Conservation (phyloP, 2,888 invertebrate species). For the Cheilosia pagana region DNA sequence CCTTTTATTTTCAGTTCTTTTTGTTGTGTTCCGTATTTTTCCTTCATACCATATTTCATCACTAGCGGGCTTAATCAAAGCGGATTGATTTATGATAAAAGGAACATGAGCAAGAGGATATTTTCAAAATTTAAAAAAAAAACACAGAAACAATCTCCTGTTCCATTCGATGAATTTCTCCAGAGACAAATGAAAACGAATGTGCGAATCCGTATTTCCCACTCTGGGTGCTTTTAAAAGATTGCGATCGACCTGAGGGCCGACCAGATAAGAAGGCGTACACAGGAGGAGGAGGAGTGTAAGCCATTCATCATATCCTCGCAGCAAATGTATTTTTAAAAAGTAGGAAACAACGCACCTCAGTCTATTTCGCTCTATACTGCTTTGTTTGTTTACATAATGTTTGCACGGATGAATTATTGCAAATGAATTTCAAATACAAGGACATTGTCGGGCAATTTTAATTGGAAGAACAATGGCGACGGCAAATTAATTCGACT, state of each 20-base stretch:
- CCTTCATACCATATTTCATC: conserved; percentile 19
- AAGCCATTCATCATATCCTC: neutral
- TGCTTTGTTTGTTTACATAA: neutral
- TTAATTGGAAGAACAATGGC: conserved; percentile 7
- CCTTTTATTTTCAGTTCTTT: neutral
- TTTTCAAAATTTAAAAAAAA: neutral
- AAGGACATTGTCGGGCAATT: conserved; percentile 27
- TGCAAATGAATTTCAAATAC: conserved; percentile 14
- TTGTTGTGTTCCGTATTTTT: neutral
- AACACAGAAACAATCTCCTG: neutral
- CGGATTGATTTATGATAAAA: conserved; percentile 30
- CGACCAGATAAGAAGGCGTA: neutral
- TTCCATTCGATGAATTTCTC: neutral
- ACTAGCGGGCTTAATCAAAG: conserved; percentile 10
- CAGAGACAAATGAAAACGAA: neutral
- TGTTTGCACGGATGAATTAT: conserved; percentile 7
- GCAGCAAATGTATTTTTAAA: neutral
- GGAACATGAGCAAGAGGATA: neutral
- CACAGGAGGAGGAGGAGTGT: no score
- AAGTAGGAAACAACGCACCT: neutral
- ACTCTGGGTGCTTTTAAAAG: conserved; percentile 1
- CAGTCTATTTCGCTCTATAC: neutral
- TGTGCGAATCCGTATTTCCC: neutral
- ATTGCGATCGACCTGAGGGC: neutral
- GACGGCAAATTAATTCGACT: conserved; percentile 7